Percentiles rank a stretch among this genome's conserved stretches.
Evolutionary conservation across 2,113 vertebrate species (phyloP).

Genomic region (Zapornia atra): DNA sequence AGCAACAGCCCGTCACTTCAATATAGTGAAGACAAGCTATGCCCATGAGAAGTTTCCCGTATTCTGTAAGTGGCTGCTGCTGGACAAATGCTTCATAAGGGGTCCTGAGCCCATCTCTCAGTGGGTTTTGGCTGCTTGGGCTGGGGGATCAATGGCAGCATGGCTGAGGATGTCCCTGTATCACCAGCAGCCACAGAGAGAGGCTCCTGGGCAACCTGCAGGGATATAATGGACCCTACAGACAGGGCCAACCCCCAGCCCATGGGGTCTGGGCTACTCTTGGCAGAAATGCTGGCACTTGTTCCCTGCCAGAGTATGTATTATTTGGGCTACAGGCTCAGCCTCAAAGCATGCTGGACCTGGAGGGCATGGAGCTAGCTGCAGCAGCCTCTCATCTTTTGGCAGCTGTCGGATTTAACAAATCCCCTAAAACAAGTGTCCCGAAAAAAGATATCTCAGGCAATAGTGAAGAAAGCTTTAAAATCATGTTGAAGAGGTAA

Average conservation of each 20-base stretch:
- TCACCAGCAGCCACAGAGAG: not conserved
- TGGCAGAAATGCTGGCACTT: rapidly evolving
- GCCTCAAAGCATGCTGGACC: not conserved
- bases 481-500: not conserved
- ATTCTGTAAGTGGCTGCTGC: not conserved
- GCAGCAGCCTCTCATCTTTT: not conserved
- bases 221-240: not conserved
- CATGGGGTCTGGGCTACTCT: not conserved
- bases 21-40: not conserved
- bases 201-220: not conserved
- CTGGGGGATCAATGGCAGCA: not conserved
- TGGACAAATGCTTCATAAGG: not conserved
- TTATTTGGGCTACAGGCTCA: not conserved
- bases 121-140: not conserved
- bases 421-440: not conserved
- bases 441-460: not conserved
- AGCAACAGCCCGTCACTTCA: not conserved
- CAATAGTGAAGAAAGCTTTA: not conserved
- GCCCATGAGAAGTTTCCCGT: not conserved
- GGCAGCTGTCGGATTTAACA: not conserved
- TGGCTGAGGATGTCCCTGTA: not conserved
- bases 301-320: not conserved
- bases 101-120: rapidly evolving
- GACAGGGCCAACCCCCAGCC: not conserved
- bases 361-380: not conserved